A percentile compares a stretch with the other conserved stretches of the same genome.
Conservation (phyloP, 1,140 invertebrate genomes). For the Melitaea cinxia region DNA sequence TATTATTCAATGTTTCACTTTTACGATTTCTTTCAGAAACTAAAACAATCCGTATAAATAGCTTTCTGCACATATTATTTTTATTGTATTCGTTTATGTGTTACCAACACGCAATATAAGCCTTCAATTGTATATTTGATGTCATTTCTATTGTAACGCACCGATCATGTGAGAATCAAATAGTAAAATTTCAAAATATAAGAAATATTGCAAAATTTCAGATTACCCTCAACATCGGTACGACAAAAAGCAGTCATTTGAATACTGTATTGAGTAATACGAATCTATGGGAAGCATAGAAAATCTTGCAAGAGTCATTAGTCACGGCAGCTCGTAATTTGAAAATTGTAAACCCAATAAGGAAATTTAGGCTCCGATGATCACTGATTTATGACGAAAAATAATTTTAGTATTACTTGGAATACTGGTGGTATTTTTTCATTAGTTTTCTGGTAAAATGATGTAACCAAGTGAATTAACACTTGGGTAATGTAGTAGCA, state of each 20-base stretch:
- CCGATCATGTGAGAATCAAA: too few relatives aligned
- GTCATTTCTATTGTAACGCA: too few relatives aligned
- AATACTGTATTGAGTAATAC: slow-evolving; percentile 4
- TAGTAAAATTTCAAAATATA: not conserved
- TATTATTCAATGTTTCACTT: not conserved
- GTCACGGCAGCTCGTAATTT: slow-evolving; percentile 22
- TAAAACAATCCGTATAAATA: too few relatives aligned
- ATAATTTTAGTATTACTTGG: not conserved
- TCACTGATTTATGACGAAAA: slow-evolving; percentile 2
- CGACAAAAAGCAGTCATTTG: not conserved
- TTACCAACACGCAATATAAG: too few relatives aligned
- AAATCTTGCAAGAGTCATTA: slow-evolving; percentile 14
- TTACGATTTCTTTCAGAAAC: not conserved
- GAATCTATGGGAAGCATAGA: slow-evolving; percentile 18
- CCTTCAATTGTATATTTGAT: too few relatives aligned
- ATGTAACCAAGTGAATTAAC: not conserved
- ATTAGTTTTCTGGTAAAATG: not conserved
- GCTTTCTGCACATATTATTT: too few relatives aligned
- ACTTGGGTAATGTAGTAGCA: too few relatives aligned
- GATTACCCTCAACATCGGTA: not conserved
- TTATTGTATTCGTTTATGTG: too few relatives aligned
- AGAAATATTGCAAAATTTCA: not conserved
- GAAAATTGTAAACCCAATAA: slow-evolving; percentile 12
- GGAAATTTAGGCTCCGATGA: slow-evolving; percentile 25
- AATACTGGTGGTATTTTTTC: not conserved